A percentile compares a stretch with the other conserved stretches of the same genome.
Evolutionary conservation across 2,888 invertebrate genomes (phyloP).

Genomic region (Spodoptera picta): DNA sequence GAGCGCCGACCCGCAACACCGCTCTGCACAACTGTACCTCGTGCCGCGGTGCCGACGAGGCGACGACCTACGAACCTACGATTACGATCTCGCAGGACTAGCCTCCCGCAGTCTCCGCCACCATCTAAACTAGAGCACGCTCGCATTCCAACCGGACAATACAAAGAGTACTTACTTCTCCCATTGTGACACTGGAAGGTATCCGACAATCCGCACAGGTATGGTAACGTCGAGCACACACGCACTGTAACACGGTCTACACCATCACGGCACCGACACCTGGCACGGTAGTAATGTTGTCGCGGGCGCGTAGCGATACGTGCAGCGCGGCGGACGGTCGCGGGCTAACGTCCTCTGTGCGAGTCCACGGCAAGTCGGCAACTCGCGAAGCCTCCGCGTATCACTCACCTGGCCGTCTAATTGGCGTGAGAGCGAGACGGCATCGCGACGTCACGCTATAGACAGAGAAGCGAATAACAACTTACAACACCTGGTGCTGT

Average conservation of each 20-base stretch:
- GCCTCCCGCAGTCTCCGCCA: slow-evolving; percentile 56
- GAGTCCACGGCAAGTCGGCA: slow-evolving; percentile 49
- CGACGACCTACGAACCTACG: slow-evolving; percentile 82
- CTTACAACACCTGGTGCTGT: slow-evolving; percentile 76
- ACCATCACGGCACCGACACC: slow-evolving; percentile 79
- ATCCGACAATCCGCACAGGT: slow-evolving; percentile 59
- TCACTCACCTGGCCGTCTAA: slow-evolving; percentile 74
- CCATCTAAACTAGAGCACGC: slow-evolving; percentile 74
- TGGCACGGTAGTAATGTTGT: slow-evolving; percentile 68
- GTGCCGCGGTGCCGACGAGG: slow-evolving; percentile 57
- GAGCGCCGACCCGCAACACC: slow-evolving; percentile 49
- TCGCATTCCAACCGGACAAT: slow-evolving; percentile 67
- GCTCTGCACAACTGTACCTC: slow-evolving; percentile 58
- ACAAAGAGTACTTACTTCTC: slow-evolving; percentile 81
- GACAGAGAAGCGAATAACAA: slow-evolving; percentile 75
- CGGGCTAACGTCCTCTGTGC: slow-evolving; percentile 80
- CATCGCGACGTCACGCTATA: slow-evolving; percentile 65
- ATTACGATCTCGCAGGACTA: slow-evolving; percentile 73
- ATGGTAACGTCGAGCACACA: slow-evolving; percentile 62
- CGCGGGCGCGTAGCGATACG: slow-evolving; percentile 59
- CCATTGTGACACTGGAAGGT: slow-evolving; percentile 73
- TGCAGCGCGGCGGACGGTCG: slow-evolving; percentile 74
- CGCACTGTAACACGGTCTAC: slow-evolving; percentile 76
- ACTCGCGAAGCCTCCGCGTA: slow-evolving; percentile 63
- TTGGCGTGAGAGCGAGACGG: slow-evolving; percentile 77